Evolutionary conservation across 2,888 invertebrate species (phyloP).

Genomic region (Leptopilina myrica): DNA sequence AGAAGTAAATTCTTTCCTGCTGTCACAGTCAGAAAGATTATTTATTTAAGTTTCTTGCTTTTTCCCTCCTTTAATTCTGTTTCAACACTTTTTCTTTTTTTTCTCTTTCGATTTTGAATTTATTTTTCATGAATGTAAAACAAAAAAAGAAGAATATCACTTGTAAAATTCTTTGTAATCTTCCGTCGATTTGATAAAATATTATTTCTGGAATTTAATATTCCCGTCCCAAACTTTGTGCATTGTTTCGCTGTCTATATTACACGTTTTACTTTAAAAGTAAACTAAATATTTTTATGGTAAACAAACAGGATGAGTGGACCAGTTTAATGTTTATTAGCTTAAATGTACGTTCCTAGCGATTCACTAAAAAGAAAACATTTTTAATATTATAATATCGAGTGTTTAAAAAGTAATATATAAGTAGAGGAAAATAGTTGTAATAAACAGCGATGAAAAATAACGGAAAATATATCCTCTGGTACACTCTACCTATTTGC

Average conservation of each 20-base stretch:
- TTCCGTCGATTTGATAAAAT: neutral
- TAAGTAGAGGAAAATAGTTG: conserved; percentile 1
- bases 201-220: neutral
- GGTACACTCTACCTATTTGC: neutral
- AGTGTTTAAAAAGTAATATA: conserved; percentile 12
- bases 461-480: neutral
- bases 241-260: neutral
- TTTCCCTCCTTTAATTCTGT: neutral
- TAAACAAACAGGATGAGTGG: neutral
- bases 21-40: conserved; percentile 2
- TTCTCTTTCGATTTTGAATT: neutral
- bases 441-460: neutral
- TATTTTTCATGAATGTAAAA: neutral
- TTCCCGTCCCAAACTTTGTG: neutral
- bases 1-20: conserved; percentile 80
- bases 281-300: too few species aligned
- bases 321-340: neutral
- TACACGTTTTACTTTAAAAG: too few species aligned
- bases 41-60: neutral
- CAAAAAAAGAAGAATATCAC: too few species aligned
- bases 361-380: neutral
- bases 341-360: neutral
- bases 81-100: neutral
- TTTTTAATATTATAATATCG: neutral
- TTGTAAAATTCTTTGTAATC: conserved; percentile 17